Conservation (phyloP, 1,140 invertebrate genomes). For the Drosophila setifemur region DNA sequence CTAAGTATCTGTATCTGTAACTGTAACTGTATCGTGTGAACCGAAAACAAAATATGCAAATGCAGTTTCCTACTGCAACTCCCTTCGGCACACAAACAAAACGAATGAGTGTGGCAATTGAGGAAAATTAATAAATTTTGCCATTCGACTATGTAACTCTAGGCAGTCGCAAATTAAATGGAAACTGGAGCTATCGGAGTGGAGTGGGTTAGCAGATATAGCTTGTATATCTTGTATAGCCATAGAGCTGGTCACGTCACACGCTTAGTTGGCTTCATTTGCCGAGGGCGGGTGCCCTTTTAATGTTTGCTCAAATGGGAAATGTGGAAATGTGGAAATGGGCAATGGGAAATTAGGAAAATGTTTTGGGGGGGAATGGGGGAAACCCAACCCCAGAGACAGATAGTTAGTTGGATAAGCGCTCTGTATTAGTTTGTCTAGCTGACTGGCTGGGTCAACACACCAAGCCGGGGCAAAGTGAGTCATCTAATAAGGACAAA, state of each 20-base stretch:
- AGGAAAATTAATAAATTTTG: conserved; percentile 64
- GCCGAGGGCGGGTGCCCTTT: conserved; percentile 36
- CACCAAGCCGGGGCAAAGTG: conserved; percentile 14
- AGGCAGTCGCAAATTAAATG: conserved; percentile 42
- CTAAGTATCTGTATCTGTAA: neutral
- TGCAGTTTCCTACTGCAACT: conserved; percentile 25
- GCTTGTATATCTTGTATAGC: neutral
- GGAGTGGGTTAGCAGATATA: conserved; percentile 3
- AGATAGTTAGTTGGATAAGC: conserved; percentile 41
- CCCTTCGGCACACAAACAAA: conserved; percentile 26
- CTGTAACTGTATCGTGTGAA: conserved; percentile 55
- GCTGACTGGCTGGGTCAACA: conserved; percentile 10
- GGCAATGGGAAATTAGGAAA: conserved; percentile 1
- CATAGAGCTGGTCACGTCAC: conserved; percentile 52
- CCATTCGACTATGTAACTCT: conserved; percentile 54
- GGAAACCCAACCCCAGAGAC: conserved; percentile 18
- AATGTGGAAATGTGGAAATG: conserved; percentile 10
- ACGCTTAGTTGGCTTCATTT: conserved; percentile 75
- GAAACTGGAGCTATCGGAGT: conserved; percentile 30
- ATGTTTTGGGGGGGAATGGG: neutral
- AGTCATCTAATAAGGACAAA: conserved; percentile 45
- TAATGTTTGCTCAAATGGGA: conserved; percentile 47
- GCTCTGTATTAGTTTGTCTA: too few relatives aligned
- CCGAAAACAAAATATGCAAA: conserved; percentile 51
- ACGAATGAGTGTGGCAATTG: conserved; percentile 62